A percentile compares a stretch with the other conserved stretches of the same genome.
Conservation (phyloP, 2,797 vertebrate species). For the Prionace glauca region DNA sequence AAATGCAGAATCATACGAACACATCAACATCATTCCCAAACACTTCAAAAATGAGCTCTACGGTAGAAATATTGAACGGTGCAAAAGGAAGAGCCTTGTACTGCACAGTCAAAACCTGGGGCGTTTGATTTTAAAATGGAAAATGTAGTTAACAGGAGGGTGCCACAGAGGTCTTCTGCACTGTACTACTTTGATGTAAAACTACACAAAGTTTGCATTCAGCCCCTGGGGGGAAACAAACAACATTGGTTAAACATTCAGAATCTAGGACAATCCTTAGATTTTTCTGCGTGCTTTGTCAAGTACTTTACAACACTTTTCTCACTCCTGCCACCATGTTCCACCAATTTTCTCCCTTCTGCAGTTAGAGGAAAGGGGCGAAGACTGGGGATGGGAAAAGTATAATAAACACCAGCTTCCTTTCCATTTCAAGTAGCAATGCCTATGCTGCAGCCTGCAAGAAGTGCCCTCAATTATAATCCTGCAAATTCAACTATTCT, state of each 20-base stretch:
- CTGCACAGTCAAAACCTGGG: neutral
- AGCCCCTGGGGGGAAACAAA: neutral
- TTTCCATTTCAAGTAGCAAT: neutral
- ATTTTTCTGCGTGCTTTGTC: neutral
- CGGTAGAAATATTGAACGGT: neutral
- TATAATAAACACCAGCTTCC: neutral
- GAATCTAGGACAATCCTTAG: neutral
- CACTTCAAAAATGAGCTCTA: neutral
- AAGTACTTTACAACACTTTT: neutral
- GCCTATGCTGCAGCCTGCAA: neutral
- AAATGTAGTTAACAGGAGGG: neutral
- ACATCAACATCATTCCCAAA: neutral
- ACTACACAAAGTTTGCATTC: neutral
- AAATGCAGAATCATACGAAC: neutral
- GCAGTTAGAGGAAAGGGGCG: too few species aligned
- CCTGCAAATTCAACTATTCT: neutral
- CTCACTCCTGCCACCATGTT: too few species aligned
- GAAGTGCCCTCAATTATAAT: neutral
- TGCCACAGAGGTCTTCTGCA: neutral
- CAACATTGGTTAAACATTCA: neutral
- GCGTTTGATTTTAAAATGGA: neutral
- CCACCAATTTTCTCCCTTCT: too few species aligned
- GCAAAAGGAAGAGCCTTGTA: neutral
- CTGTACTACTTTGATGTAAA: neutral
- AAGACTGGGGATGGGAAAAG: neutral